phyloP scores from a whole-genome alignment of 1,140 invertebrate species.

The Drosophila parabipectinata region DNA sequence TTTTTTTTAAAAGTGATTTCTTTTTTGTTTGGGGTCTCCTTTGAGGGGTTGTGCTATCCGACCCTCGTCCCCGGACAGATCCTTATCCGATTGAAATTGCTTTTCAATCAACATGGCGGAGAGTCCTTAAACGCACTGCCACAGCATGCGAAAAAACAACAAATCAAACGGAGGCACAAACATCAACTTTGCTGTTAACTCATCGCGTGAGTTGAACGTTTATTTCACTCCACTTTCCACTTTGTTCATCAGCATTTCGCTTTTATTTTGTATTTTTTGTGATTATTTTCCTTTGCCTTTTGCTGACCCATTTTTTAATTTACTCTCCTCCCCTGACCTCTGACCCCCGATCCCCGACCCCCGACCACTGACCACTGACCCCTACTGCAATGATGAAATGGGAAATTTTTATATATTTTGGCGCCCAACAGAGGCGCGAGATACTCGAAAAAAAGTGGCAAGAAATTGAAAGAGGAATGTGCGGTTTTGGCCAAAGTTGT shows the following conservation, averaged over 20 bases:
- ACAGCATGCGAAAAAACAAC: conserved; percentile 46
- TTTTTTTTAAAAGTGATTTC: too few relatives aligned
- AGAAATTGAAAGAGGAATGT: conserved; percentile 25
- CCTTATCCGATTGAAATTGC: conserved; percentile 26
- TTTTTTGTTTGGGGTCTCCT: not conserved
- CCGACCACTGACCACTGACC: too few relatives aligned
- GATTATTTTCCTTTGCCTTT: conserved; percentile 5
- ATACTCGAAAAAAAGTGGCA: conserved; percentile 23
- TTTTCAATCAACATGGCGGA: conserved; percentile 44
- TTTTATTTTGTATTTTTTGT: conserved; percentile 13
- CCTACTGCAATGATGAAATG: conserved; percentile 57
- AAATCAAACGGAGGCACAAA: conserved; percentile 41
- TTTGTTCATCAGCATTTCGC: conserved; percentile 38
- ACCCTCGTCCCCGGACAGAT: not conserved
- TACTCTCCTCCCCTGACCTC: conserved; percentile 14
- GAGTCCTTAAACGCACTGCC: conserved; percentile 28
- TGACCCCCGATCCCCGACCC: too few relatives aligned
- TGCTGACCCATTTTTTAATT: conserved; percentile 76
- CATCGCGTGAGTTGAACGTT: conserved; percentile 74
- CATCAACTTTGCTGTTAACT: conserved; percentile 71
- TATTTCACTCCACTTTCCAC: conserved; percentile 30
- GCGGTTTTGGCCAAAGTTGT: conserved; percentile 42
- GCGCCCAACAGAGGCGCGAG: conserved; percentile 32
- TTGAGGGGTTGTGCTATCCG: too few relatives aligned
- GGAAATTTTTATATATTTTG: conserved; percentile 67